Base-by-base conservation (phyloP, 30 jellyfish, hydroid and myxozoan genomes). In the Rhopilema esculentum region DNA sequence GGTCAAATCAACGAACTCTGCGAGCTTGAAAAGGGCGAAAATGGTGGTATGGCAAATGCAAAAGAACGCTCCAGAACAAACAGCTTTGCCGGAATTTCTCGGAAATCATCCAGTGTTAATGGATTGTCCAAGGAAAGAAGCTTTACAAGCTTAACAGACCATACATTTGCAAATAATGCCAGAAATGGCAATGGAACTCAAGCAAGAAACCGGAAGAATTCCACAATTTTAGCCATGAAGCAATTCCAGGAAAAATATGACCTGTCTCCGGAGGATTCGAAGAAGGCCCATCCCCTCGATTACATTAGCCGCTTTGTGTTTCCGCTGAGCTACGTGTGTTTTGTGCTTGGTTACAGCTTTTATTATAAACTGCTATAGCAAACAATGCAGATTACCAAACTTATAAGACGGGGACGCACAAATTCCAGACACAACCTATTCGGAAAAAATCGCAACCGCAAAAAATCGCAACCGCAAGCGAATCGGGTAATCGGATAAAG, bases 201-300 rank as follows among this genome's bases (percentile, higher is more conserved):
- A 17, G 22, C 66, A 0, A 52, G 68, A 52, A 0, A 21, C 4
- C 89, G 77, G 27, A 81, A 27, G 31, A 18, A 21, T 16, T 66
- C 73, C n/a, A 49, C 66, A 18, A 50, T 29, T 19, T 22, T 22
- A 0, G 75, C 83, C 21, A 16, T 24, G 62, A 81, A 21, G 51
- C 62, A 66, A 22, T 81, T 29, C 28, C 83, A 81, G 24, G 83
- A 66, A 6, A 8, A 68, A 66, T 61, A 51, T 7, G 53, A 27
- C 28, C 17, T 79, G 29, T 26, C 57, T 1, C 63, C 53, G 23
- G 91, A 27, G 12, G 31, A 66, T 9, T 18, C 67, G 8, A 66
- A 63, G 51, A 63, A 48, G 69, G 82, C 69, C 1, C 91, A 81
- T 19, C 76, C 91, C 16, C 29, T 81, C n/a, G 91, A 81, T 26